Base-by-base conservation (phyloP, 2,888 invertebrate genomes). In the Autographa pulchrina region DNA sequence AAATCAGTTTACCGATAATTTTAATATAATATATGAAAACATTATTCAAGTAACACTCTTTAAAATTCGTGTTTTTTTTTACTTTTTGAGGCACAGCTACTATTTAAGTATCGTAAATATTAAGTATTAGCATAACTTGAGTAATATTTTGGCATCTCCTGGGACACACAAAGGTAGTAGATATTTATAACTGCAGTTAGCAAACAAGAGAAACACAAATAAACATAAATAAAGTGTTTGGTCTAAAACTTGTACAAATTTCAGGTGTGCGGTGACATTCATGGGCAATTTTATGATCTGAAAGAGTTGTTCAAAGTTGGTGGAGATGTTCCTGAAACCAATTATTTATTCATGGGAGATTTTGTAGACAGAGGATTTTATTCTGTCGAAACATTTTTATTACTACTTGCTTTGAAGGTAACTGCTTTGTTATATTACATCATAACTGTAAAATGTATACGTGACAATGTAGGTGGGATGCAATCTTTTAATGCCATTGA, bases 321-420 rank as follows among this genome's bases (percentile, higher is more conserved):
- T 58, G 99, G 99, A 31, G 99, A 99, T 97, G 99, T 99, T 67
- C 99, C 99, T 16, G 99, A 99, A 93, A 99, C 99, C 79, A 99
- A 99, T 95, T 99, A 99, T 92, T 96, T 99, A 76, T 99, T 99
- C 91, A 99, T 99, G 98, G 99, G 99, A 25, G 99, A 99, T 94
- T 99, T 99, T 96, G 99, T 99, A 13, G 99, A 99, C 93, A 96
- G 99, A 95, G 99, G 99, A 58, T 99, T 99, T 95, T 99, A 99
- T 96, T 99, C 99, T 88, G 99, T 99, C 16, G 99, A 99, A 96
- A 99, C 99, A 74, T 99, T 99, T 96, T 96, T 99, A 84, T 96
- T 99, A 84, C 96, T 99, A 78, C 96, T 99, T 89, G 99, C 99
- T 73, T 96, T 99, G 81, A 99, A 99, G 97, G 99, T 99, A 96